phyloP scores from a whole-genome alignment of 1,140 invertebrate genomes.

The Bradysia coprophila region DNA sequence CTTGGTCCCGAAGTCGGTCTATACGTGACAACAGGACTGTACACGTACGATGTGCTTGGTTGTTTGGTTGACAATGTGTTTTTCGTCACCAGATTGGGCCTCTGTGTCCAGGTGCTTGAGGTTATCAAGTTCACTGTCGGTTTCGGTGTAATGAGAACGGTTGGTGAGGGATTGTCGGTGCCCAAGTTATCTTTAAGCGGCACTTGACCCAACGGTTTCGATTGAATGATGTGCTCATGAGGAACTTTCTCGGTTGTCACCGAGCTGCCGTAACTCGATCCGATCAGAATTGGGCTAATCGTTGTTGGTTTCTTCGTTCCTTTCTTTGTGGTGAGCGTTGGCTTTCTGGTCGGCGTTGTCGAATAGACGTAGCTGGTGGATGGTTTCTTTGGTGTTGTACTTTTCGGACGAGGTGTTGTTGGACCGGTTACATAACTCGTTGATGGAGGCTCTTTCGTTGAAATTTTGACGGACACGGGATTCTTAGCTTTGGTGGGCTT shows the following conservation, averaged over 20 bases:
- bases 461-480: no score
- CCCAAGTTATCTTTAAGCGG: constrained; percentile 12
- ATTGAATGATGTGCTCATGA: background rate
- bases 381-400: constrained; percentile 10
- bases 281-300: background rate
- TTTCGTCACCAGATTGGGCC: background rate
- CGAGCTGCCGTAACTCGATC: constrained; percentile 5
- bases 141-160: constrained; percentile 37
- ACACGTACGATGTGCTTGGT: constrained; percentile 34
- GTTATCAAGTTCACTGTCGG: constrained; percentile 24
- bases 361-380: constrained; percentile 15
- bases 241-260: background rate
- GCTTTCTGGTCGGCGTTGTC: background rate
- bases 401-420: constrained; percentile 18
- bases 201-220: constrained; percentile 6
- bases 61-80: constrained; percentile 10
- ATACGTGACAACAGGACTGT: constrained; percentile 23
- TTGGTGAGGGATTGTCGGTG: constrained; percentile 28
- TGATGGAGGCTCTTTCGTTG: constrained; percentile 23
- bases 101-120: constrained; percentile 5
- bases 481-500: background rate
- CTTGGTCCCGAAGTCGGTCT: constrained; percentile 6
- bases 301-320: background rate
- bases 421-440: constrained; percentile 36
- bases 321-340: constrained; percentile 4